Conservation (phyloP, 2,888 invertebrate genomes). For the Ennomos erosarius region DNA sequence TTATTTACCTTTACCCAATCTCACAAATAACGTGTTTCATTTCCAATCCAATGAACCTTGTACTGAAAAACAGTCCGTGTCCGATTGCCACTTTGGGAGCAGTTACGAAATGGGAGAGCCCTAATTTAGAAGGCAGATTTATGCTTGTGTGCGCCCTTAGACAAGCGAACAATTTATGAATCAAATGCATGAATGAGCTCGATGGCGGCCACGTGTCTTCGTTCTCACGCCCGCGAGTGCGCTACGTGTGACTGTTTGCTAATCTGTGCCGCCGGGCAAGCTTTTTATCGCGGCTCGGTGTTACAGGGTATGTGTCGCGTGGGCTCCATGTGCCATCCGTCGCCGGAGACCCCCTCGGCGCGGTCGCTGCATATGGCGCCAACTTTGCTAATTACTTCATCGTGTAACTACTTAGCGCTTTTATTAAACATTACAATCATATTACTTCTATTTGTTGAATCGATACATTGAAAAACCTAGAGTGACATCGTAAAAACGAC, state of each 20-base stretch:
- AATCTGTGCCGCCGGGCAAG: conserved; percentile 49
- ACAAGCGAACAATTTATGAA: conserved; percentile 74
- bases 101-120: conserved; percentile 8
- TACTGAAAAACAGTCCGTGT: conserved; percentile 13
- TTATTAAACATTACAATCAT: conserved; percentile 19
- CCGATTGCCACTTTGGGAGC: conserved; percentile 18
- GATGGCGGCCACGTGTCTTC: conserved; percentile 72
- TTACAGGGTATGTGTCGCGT: conserved; percentile 71
- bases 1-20: too few species aligned
- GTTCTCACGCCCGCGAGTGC: conserved; percentile 75
- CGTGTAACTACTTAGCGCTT: conserved; percentile 47
- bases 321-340: conserved; percentile 73
- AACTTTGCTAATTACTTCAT: conserved; percentile 77
- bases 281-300: conserved; percentile 75
- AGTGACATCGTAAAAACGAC: conserved; percentile 37
- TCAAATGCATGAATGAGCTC: conserved; percentile 83
- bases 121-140: conserved; percentile 35
- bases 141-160: conserved; percentile 51
- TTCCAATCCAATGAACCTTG: background rate
- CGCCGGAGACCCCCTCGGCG: conserved; percentile 76
- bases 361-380: conserved; percentile 72
- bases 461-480: conserved; percentile 46
- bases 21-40: conserved; percentile 6
- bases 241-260: conserved; percentile 22
- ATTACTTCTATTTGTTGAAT: conserved; percentile 14